Evolutionary conservation across 2,113 vertebrate species (phyloP).

Genomic region (Oncorhynchus tshawytscha): DNA sequence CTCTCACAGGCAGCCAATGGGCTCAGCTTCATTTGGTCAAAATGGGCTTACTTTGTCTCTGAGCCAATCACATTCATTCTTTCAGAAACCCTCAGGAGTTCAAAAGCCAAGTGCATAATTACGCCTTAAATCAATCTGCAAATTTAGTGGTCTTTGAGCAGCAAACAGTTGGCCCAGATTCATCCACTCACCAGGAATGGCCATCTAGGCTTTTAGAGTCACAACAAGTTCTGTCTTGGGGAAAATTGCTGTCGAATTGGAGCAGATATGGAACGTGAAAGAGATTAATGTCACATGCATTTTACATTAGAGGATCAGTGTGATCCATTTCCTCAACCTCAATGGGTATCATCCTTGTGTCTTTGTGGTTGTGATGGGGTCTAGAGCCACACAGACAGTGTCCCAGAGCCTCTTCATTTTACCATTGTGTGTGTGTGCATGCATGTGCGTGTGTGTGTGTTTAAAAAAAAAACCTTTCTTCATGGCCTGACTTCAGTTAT

Average conservation of each 20-base stretch:
- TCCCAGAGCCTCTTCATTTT: conserved; percentile 7
- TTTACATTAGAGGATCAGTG: conserved; percentile 41
- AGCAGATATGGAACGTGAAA: conserved; percentile 43
- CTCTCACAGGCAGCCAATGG: conserved; percentile 55
- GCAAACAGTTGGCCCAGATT: conserved; percentile 63
- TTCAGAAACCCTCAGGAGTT: conserved; percentile 69
- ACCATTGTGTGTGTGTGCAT: too few relatives aligned
- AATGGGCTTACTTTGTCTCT: conserved; percentile 67
- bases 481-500: conserved; percentile 15
- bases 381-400: conserved; percentile 52
- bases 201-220: conserved; percentile 43
- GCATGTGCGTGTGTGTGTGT: too few relatives aligned
- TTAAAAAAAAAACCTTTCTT: too few relatives aligned
- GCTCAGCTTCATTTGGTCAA: conserved; percentile 52
- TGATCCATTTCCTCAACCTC: conserved; percentile 49
- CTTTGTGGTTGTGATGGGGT: conserved; percentile 50
- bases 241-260: conserved; percentile 40
- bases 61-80: conserved; percentile 53
- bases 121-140: conserved; percentile 72
- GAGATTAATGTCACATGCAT: conserved; percentile 31
- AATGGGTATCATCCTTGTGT: conserved; percentile 39
- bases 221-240: conserved; percentile 40
- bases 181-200: conserved; percentile 47
- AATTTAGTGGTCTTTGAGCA: conserved; percentile 65
- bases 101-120: conserved; percentile 76